A percentile compares a stretch with the other conserved stretches of the same genome.
Evolutionary conservation across 1,140 invertebrate species (phyloP).

Genomic region (Drosophila obscura): DNA sequence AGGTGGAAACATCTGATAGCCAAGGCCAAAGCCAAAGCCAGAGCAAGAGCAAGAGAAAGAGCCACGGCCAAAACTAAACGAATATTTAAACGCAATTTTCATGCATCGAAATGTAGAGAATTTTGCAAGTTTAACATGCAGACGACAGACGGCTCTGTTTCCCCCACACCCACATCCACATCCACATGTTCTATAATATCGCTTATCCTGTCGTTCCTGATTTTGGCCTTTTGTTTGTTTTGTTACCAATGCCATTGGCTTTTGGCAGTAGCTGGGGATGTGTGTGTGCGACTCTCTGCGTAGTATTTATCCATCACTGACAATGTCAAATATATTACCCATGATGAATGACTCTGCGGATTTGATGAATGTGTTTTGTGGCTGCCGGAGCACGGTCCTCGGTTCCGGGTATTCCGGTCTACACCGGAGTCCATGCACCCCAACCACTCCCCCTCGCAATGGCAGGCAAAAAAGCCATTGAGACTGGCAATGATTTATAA

Average conservation of each 20-base stretch:
- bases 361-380: conserved; percentile 81
- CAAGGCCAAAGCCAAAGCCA: neutral
- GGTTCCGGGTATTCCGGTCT: conserved; percentile 3
- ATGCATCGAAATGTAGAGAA: conserved; percentile 67
- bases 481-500: conserved; percentile 80
- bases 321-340: conserved; percentile 81
- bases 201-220: conserved; percentile 49
- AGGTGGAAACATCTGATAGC: conserved; percentile 28
- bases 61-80: conserved; percentile 31
- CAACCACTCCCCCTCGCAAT: too few relatives aligned
- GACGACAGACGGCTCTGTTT: conserved; percentile 59
- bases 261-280: conserved; percentile 35
- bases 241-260: conserved; percentile 30
- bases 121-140: conserved; percentile 59
- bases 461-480: conserved; percentile 35
- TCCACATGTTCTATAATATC: conserved; percentile 26
- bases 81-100: conserved; percentile 67
- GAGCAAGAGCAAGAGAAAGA: neutral
- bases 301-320: conserved; percentile 81
- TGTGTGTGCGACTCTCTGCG: conserved; percentile 45
- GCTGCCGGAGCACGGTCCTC: conserved; percentile 50
- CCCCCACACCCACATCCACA: neutral
- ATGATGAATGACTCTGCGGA: conserved; percentile 81
- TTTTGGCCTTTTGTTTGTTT: conserved; percentile 43
- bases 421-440: too few relatives aligned